Evolutionary conservation across 2,113 vertebrate species (phyloP), one percentile per base, ranked within the genome.

Genomic region (Dicaeum eximium): DNA sequence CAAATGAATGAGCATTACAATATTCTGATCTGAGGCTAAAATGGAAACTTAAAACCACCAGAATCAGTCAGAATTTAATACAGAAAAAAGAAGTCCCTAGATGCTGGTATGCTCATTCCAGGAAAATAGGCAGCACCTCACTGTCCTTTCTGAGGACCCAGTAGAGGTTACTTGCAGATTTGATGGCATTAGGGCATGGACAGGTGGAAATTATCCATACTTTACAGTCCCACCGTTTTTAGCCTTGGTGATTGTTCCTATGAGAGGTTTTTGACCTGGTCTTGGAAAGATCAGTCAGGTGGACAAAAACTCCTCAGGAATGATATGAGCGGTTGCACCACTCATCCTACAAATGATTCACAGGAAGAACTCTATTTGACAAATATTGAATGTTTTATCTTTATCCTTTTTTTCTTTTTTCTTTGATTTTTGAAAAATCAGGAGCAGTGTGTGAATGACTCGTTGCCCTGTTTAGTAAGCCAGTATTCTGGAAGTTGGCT

Each of bases 41-140:
- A 54, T 2, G 9, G 25, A 69, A 66, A 64, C 23, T 54, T 27
- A 51, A 16, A 70, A 54, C 16, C 2, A 1, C 8, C 40, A 69
- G 18, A 31, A 62, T 38, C 35, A 72, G 31, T 33, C 44, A 75
- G 35, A 18, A 13, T 40, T 74, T 44, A 60, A 7, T 15, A 40
- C 3, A 57, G n/a, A 16, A n/a, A 47, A 48, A 21, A 57, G 12
- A 42, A 61, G 6, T 5, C 19, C 7, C 0, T 0, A 13, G 21
- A 40, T 45, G 15, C 18, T 81, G 44, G 9, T 67, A 0, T 37
- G 33, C 5, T 22, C n/a, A 33, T 82, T 54, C 25, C 31, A 65
- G 42, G 54, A 57, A 69, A 75, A 78, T 0, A 37, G 4, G 11
- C 42, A 86, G 38, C 44, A 53, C 33, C 20, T 88, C 54, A 23